Conservation (phyloP, 1,140 invertebrate genomes). For the Papilio glaucus region DNA sequence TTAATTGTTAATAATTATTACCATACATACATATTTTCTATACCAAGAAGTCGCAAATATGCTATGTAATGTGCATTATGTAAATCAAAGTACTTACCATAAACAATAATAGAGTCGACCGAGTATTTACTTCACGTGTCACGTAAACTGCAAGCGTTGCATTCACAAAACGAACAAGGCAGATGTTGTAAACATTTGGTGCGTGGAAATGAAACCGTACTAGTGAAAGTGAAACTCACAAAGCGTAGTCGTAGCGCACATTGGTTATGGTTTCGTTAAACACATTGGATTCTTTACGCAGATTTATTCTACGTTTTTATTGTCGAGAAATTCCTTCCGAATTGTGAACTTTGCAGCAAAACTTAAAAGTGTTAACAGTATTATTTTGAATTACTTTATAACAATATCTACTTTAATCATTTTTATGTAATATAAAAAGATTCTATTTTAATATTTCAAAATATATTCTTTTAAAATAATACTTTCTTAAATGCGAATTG, state of each 20-base stretch:
- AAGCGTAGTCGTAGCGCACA: conserved; percentile 33
- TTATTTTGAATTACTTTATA: no score
- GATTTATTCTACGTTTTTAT: neutral
- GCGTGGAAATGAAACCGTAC: conserved; percentile 53
- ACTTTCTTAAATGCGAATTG: no score
- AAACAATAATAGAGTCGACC: conserved; percentile 17
- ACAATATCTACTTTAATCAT: no score
- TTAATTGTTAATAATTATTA: neutral
- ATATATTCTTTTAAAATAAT: no score
- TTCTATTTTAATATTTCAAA: no score
- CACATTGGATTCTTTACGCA: neutral
- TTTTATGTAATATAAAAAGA: no score
- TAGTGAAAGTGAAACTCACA: conserved; percentile 55
- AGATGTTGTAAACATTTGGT: conserved; percentile 64
- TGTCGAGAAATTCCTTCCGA: neutral
- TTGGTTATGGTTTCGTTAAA: conserved; percentile 14
- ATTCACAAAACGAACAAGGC: conserved; percentile 42
- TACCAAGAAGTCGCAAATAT: neutral
- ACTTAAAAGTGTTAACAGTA: no score
- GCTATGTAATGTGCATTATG: neutral
- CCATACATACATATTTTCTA: neutral
- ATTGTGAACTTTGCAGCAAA: no score
- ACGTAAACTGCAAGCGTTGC: conserved; percentile 24
- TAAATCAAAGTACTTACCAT: neutral
- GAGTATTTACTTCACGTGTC: conserved; percentile 25